These are phyloP conservation scores for Pheosia tremula DNA, from an alignment of 2,888 invertebrate species.

Conservation along the genomic window DNA sequence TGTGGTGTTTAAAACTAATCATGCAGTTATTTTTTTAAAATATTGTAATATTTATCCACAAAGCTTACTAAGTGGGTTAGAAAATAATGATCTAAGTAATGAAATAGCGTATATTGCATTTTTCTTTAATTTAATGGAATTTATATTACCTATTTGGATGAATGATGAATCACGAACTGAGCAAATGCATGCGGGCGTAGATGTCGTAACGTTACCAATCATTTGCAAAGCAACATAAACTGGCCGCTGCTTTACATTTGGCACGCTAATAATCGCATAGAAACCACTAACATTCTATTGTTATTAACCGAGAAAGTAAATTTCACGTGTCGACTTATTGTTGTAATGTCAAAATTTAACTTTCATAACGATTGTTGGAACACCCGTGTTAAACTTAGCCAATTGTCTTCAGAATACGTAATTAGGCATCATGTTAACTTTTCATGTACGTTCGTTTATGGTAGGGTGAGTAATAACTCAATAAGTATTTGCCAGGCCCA, in stretches of 20 bases:
- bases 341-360: conserved; percentile 42
- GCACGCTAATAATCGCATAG: conserved; percentile 37
- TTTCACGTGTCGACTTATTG: conserved; percentile 35
- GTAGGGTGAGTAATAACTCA: conserved; percentile 7
- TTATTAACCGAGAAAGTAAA: conserved; percentile 41
- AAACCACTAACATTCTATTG: conserved; percentile 42
- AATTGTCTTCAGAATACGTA: conserved; percentile 24
- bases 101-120: background rate
- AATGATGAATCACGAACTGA: conserved; percentile 5
- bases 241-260: conserved; percentile 22
- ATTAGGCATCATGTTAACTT: conserved; percentile 25
- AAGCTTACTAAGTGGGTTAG: too few relatives aligned
- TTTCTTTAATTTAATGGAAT: background rate
- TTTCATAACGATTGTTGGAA: conserved; percentile 36
- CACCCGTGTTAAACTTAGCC: conserved; percentile 18
- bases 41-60: too few relatives aligned
- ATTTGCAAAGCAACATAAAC: conserved; percentile 9
- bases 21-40: too few relatives aligned
- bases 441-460: conserved; percentile 16
- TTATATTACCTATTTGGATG: background rate
- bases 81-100: too few relatives aligned
- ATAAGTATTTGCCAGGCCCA: background rate
- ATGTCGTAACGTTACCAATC: conserved; percentile 18
- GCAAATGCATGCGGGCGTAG: conserved; percentile 22
- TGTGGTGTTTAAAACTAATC: too few relatives aligned